Percentiles rank a stretch among this genome's conserved stretches.
Conservation (phyloP, 2,797 vertebrate genomes). For the Notoglanidium macrostoma region DNA sequence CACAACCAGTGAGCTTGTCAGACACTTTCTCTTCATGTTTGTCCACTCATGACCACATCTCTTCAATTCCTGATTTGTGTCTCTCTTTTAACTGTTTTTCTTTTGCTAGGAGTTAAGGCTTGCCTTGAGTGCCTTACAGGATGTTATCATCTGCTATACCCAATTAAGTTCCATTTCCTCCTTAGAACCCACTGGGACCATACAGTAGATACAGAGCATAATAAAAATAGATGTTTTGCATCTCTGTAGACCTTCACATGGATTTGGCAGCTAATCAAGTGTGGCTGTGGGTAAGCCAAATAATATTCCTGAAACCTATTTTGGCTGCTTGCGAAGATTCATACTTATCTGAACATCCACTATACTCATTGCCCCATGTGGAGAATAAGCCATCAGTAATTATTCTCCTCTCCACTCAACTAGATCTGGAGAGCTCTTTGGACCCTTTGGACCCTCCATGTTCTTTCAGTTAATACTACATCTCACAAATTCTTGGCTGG, state of each 20-base stretch:
- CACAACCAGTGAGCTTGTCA: background rate
- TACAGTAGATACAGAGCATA: slow-evolving; percentile 5
- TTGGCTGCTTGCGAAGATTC: background rate
- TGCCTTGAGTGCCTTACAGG: background rate
- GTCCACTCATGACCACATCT: background rate
- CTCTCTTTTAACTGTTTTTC: too few species aligned
- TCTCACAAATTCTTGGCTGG: background rate
- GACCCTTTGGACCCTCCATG: background rate
- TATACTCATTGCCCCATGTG: background rate
- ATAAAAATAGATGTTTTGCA: slow-evolving; percentile 2
- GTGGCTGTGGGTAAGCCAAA: background rate
- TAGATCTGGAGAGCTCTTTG: background rate
- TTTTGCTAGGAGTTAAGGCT: background rate
- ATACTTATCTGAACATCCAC: background rate
- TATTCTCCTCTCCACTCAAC: background rate
- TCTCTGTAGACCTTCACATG: background rate
- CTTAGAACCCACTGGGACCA: background rate
- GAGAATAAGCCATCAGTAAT: slow-evolving; percentile 9
- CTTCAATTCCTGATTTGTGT: background rate
- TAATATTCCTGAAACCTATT: slow-evolving; percentile 18
- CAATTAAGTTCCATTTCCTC: background rate
- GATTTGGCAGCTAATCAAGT: slow-evolving; percentile 7
- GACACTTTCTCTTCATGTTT: background rate
- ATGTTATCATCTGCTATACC: background rate
- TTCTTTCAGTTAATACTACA: background rate